phyloP scores from a whole-genome alignment of 1,140 invertebrate species.

The Tetragnatha versicolor region DNA sequence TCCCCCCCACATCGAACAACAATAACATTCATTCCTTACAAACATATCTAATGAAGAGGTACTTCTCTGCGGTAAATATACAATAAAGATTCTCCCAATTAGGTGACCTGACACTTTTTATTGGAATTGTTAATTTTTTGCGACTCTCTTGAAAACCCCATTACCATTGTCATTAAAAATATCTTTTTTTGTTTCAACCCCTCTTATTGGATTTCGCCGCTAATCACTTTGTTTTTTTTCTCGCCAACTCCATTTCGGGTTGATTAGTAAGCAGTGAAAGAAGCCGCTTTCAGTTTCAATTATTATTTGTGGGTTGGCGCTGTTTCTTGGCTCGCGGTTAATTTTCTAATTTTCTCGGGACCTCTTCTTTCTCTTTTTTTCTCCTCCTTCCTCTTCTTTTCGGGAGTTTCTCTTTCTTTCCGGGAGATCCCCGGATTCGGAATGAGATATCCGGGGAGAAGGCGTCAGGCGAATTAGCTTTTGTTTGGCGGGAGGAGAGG shows the following conservation, averaged over 20 bases:
- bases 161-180: constrained; percentile 46
- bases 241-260: neutral
- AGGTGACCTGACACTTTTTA: neutral
- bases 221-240: no score
- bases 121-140: neutral
- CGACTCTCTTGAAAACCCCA: neutral
- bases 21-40: constrained; percentile 3
- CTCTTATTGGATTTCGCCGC: no score
- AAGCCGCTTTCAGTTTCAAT: constrained; percentile 29
- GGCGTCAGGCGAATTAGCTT: neutral
- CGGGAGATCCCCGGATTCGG: neutral
- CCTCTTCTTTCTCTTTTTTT: constrained; percentile 7
- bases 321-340: constrained; percentile 23
- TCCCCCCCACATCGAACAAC: no score
- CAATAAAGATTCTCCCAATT: constrained; percentile 16
- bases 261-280: constrained; percentile 36
- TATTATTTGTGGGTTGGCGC: constrained; percentile 3
- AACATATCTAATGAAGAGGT: neutral
- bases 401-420: no score
- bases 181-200: constrained; percentile 4
- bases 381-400: neutral
- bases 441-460: constrained; percentile 22
- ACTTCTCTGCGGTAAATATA: constrained; percentile 1
- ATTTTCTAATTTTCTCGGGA: constrained; percentile 36
- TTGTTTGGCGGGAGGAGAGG: neutral